Evolutionary conservation across 2,113 vertebrate genomes (phyloP), one percentile per base, ranked within the genome.

Genomic region (Muntiacus muntjak): DNA sequence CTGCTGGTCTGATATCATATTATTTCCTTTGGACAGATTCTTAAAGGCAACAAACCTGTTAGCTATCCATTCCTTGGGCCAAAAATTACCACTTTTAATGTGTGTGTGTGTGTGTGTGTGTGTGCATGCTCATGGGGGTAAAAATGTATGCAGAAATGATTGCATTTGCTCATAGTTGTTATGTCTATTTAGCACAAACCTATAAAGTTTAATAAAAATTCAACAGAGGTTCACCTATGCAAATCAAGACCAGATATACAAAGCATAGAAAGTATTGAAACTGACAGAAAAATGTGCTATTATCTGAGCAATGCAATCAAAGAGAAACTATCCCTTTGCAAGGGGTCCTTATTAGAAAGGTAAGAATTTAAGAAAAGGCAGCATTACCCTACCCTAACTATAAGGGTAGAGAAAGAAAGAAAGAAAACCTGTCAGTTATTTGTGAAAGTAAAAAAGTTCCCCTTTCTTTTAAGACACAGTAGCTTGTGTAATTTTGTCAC

Each of bases 401-500:
- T 97, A 87, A 97, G 85, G 74, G 83, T 33, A 92, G 26, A 43
- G 3, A 62, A 21, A 78, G 89, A 92, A 23, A 81, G 85, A 92
- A 85, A 98, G 82, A 98, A 98, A 98, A 96, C 96, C 98, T 98
- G 98, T 97, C 98, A 98, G 98, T 95, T 98, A 98, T 98, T 98
- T 98, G 97, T 97, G 97, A 99, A 52, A 99, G 98, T 98, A 98
- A 99, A 74, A 74, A 99, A 98, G 98, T 98, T 99, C 98, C 96
- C 97, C 97, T 98, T 98, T 99, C 98, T 99, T 99, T 98, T 98
- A 98, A 99, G 98, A 98, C 98, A 99, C 98, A 99, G 98, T 98
- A 98, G 99, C 98, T 93, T 98, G 98, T 98, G 98, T 98, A 99
- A 99, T 99, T 99, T 99, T 99, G 98, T 99, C 99, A 98, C 98